phyloP scores from a whole-genome alignment of 2,113 vertebrate genomes.

The Cephalopterus ornatus region DNA sequence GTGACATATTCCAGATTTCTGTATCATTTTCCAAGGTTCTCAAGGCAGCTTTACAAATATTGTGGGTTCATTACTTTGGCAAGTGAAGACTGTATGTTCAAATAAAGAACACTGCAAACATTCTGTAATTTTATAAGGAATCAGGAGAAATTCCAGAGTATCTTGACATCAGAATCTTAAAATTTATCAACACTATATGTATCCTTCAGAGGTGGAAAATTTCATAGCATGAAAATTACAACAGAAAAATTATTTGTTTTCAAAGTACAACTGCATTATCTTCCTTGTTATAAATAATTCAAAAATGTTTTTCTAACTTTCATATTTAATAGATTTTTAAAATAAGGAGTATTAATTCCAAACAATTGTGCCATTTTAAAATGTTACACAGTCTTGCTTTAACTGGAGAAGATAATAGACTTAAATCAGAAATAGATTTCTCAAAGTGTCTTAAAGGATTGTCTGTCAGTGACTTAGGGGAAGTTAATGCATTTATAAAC shows the following conservation, averaged over 20 bases:
- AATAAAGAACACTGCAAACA: neutral
- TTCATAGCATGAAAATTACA: neutral
- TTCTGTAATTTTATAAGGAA: neutral
- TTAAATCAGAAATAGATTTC: neutral
- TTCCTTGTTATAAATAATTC: neutral
- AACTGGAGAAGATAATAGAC: neutral
- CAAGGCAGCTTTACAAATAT: neutral
- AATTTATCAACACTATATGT: neutral
- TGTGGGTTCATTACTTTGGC: neutral
- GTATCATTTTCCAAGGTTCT: neutral
- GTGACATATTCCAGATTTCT: neutral
- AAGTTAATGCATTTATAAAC: neutral
- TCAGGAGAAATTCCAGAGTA: neutral
- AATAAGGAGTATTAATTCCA: neutral
- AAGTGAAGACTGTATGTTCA: neutral
- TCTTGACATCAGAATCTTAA: neutral
- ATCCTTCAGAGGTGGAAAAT: neutral
- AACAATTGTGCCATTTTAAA: neutral
- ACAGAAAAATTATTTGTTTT: neutral
- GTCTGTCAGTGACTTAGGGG: neutral
- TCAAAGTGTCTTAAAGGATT: neutral
- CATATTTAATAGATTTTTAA: neutral
- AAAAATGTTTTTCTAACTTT: neutral
- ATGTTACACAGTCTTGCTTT: neutral
- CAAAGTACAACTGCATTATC: neutral